Evolutionary conservation across 2,888 invertebrate genomes (phyloP).

Genomic region (Hirtodrosophila cameraria): DNA sequence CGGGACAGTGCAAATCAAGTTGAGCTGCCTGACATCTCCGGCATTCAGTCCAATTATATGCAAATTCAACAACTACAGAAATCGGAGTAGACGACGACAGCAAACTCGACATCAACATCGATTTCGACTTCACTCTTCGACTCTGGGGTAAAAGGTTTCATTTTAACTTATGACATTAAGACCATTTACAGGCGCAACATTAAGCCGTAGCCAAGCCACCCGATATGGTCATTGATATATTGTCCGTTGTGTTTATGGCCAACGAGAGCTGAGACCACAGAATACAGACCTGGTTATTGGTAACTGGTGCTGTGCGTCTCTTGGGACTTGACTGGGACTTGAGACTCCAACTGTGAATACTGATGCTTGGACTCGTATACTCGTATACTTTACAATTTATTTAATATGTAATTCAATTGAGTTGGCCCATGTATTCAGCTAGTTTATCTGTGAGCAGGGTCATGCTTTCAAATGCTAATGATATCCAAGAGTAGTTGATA

Average conservation of each 20-base stretch:
- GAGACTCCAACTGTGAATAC: conserved; percentile 15
- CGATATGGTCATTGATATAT: conserved; percentile 77
- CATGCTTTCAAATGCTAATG: conserved; percentile 53
- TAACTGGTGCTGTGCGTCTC: neutral
- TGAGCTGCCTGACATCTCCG: conserved; percentile 31
- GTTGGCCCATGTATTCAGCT: conserved; percentile 48
- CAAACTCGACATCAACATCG: conserved; percentile 15
- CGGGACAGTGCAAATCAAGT: conserved; percentile 45
- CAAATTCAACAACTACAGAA: conserved; percentile 62
- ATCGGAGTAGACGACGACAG: conserved; percentile 50
- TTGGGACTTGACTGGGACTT: conserved; percentile 11
- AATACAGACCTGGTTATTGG: neutral
- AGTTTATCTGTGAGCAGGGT: conserved; percentile 25
- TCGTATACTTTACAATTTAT: conserved; percentile 57
- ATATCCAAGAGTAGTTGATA: conserved; percentile 1
- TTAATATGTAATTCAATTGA: conserved; percentile 69
- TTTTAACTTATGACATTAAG: conserved; percentile 77
- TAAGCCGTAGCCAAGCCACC: conserved; percentile 60
- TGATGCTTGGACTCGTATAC: conserved; percentile 5
- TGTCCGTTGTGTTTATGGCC: conserved; percentile 58
- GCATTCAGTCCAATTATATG: conserved; percentile 68
- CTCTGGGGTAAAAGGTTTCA: conserved; percentile 64
- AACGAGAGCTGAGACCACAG: conserved; percentile 7
- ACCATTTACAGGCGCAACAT: conserved; percentile 69
- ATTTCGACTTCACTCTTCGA: conserved; percentile 18